Evolutionary conservation across 2,797 vertebrate species (phyloP).

Genomic region (Chaetophractus vellerosus): DNA sequence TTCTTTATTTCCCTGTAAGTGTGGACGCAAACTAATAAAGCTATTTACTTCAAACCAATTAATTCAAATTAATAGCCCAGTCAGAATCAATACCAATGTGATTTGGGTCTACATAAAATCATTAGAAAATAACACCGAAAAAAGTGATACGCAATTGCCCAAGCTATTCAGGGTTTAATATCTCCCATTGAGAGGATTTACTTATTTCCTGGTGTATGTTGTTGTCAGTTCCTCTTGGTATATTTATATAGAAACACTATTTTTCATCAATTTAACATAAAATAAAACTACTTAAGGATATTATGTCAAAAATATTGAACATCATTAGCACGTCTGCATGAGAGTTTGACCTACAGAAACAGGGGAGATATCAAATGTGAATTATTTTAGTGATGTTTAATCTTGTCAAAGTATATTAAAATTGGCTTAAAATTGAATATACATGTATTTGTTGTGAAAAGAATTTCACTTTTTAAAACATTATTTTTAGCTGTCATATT

Average conservation of each 20-base stretch:
- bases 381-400: no score
- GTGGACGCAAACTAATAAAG: neutral
- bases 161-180: neutral
- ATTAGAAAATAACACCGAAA: neutral
- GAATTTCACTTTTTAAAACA: no score
- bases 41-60: no score
- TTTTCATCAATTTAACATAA: neutral
- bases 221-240: no score
- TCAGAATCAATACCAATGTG: no score
- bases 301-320: neutral
- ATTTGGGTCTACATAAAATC: conserved; percentile 2
- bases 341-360: no score
- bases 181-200: neutral
- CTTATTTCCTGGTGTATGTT: no score
- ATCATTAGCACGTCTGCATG: rapidly evolving
- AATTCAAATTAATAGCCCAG: no score
- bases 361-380: no score
- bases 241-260: neutral
- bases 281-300: neutral
- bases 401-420: neutral
- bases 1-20: neutral
- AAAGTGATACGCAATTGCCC: rapidly evolving
- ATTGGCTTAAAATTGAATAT: neutral
- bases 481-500: neutral
- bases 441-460: no score